phyloP scores from a whole-genome alignment of 2,888 invertebrate genomes.

The Calephelis perditalis region DNA sequence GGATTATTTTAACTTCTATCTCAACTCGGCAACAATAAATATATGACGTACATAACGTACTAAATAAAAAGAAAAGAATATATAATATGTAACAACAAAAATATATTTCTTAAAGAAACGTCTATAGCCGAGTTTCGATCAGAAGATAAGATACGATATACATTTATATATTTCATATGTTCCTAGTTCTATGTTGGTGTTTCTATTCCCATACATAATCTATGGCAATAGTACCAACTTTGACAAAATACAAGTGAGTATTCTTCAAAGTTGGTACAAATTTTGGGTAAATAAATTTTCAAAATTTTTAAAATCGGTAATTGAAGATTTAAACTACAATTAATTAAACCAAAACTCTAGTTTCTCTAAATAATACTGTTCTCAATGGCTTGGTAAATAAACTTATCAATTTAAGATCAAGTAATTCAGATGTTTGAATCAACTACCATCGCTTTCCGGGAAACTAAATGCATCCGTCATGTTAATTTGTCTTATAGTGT shows the following conservation, averaged over 20 bases:
- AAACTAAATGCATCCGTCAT: constrained; percentile 73
- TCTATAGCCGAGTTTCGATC: constrained; percentile 46
- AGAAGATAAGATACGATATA: constrained; percentile 44
- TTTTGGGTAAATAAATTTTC: constrained; percentile 56
- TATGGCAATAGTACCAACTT: constrained; percentile 57
- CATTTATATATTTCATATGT: constrained; percentile 59
- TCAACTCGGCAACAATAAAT: constrained; percentile 45
- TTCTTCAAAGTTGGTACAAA: constrained; percentile 55
- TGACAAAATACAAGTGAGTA: constrained; percentile 43
- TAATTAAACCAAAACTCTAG: constrained; percentile 62
- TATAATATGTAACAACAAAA: constrained; percentile 64
- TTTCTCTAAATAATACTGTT: constrained; percentile 77
- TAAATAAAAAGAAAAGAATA: constrained; percentile 61
- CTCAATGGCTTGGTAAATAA: constrained; percentile 76
- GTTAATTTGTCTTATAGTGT: constrained; percentile 60
- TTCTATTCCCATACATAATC: constrained; percentile 68
- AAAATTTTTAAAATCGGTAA: constrained; percentile 55
- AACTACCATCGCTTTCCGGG: constrained; percentile 45
- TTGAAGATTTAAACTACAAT: constrained; percentile 59
- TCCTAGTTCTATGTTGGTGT: constrained; percentile 75
- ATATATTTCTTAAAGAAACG: constrained; percentile 57
- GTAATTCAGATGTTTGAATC: constrained; percentile 47
- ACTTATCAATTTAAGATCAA: constrained; percentile 59
- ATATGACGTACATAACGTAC: constrained; percentile 40
- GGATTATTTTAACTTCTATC: constrained; percentile 37